Evolutionary conservation across 1,140 invertebrate genomes (phyloP), one percentile per base, ranked within the genome.

Genomic region (Anoplophora glabripennis): DNA sequence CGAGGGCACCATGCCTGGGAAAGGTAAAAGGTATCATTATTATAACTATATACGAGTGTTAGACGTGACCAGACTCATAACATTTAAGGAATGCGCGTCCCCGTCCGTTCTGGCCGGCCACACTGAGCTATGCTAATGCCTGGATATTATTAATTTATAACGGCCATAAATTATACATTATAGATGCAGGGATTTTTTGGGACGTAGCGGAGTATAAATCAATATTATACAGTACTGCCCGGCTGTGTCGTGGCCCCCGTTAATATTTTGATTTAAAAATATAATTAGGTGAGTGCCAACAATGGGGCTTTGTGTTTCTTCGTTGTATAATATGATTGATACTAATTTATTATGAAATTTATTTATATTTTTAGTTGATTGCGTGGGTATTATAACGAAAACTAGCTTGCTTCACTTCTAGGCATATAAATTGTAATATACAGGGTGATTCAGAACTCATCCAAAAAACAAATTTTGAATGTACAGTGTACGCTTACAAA

Each of bases 111-210:
- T 51, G 21, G 9, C 21, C 18, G 44, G 14, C 37, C 34, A 49
- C 52, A 59, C 42, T 36, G 47, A 36, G 48, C 42, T 46, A 63
- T 57, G 57, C 56, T 53, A 63, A 63, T 63, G 44, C 55, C 53
- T 49, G 55, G 56, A 64, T 59, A 64, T 64, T 60, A 64, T 64
- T 64, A 64, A 64, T 64, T 64, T 64, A 64, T 64, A 41, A 37
- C 57, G 17, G 46, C 57, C 59, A 64, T 64, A 64, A 64, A 64
- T 64, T 59, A 64, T 17, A 36, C n/a, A 12, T 10, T 49, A 36
- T 18, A 35, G n/a, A 49, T 21, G 35, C 33, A 28, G 21, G 34
- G 21, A 3, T 28, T 28, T 28, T 28, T 28, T 28, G 21, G 21
- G 21, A 28, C 21, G 21, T 5, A 5, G 21, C 21, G 21, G 21